These are phyloP conservation scores for Machimus atricapillus DNA, from an alignment of 2,888 invertebrate species.

Conservation along the genomic window DNA sequence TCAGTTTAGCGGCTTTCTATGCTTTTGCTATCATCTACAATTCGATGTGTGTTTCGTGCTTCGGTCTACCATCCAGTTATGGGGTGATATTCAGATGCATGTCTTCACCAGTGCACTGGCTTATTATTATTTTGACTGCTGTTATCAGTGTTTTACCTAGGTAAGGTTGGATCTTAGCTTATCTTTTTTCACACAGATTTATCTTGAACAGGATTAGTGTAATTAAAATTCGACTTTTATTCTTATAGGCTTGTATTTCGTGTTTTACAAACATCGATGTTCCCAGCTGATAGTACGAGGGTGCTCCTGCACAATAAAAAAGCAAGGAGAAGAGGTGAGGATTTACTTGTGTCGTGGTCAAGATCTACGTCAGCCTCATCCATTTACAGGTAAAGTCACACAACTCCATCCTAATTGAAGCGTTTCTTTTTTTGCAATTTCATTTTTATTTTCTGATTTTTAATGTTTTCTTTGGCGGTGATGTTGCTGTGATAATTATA, in stretches of 20 bases:
- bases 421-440: constrained; percentile 6
- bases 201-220: not conserved
- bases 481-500: not conserved
- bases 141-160: constrained; percentile 83
- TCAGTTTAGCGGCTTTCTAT: constrained; percentile 84
- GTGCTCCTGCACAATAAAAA: constrained; percentile 71
- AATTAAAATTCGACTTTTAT: not conserved
- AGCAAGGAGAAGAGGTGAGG: constrained; percentile 67
- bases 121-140: constrained; percentile 77
- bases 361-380: constrained; percentile 69
- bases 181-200: not conserved
- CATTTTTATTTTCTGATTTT: not conserved
- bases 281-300: constrained; percentile 78
- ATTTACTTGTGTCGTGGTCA: constrained; percentile 70
- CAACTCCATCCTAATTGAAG: constrained; percentile 46
- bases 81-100: constrained; percentile 85
- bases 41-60: constrained; percentile 79
- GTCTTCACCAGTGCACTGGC: constrained; percentile 79
- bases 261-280: constrained; percentile 72
- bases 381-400: constrained; percentile 65
- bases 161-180: constrained; percentile 64
- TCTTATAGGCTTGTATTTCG: constrained; percentile 72
- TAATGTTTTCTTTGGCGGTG: not conserved
- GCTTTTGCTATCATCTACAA: constrained; percentile 85
- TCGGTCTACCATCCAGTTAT: constrained; percentile 85